Evolutionary conservation across 2,113 vertebrate genomes (phyloP), one percentile per base, ranked within the genome.

Genomic region (Antechinus stuartii): DNA sequence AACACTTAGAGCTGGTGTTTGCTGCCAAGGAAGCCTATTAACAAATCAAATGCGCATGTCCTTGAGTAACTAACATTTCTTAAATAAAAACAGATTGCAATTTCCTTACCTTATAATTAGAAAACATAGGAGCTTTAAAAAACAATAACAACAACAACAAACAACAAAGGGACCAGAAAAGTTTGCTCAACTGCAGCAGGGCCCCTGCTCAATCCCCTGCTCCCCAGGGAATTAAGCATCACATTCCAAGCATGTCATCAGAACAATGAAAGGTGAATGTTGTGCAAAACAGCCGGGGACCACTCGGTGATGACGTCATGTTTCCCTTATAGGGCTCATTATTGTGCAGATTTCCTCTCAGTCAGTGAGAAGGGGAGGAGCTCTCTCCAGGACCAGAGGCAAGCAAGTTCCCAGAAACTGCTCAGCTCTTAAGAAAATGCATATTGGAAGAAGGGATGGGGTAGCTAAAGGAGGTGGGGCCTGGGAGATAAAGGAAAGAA

Each of bases 231-330:
- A 97, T 98, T 97, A 98, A 97, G 98, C 98, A 97, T 98, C 97
- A 98, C 98, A 98, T 98, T 99, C 98, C 99, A 97, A 98, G 97
- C 98, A 97, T 98, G 98, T 98, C 99, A 99, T 98, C 98, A 98
- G 97, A 98, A 99, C 98, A 98, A 98, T 98, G 98, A 98, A 98
- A 99, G 98, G 99, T 99, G 99, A 98, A 98, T 98, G 98, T 98
- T 98, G 98, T 98, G 98, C 97, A 98, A 98, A 97, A 97, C 95
- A 98, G 98, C 98, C 95, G 95, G 94, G 98, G 98, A 98, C 98
- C 94, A 98, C 98, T 95, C 57, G 96, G 98, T 98, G 98, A 97
- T 99, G 99, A 99, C 98, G 98, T 99, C 98, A 99, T 98, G 96
- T 97, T 96, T 98, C 94, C 97, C 98, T 98, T 99, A 98, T 97